These are phyloP conservation scores for Habropoda laboriosa DNA, from an alignment of 1,140 invertebrate species.

Conservation along the genomic window DNA sequence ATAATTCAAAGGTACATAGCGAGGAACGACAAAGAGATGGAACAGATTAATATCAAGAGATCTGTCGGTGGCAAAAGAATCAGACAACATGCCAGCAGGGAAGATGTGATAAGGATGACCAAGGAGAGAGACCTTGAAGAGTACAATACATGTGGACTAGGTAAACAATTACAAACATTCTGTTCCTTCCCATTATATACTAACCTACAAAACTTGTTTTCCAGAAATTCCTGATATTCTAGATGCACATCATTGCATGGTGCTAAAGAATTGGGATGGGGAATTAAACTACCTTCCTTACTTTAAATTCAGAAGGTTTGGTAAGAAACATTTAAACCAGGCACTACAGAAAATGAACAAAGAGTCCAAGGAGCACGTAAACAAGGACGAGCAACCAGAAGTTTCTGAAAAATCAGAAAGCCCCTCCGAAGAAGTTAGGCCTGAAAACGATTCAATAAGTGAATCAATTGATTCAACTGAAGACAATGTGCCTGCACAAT, in stretches of 20 bases:
- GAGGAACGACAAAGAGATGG: conserved; percentile 89
- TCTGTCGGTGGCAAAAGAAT: conserved; percentile 87
- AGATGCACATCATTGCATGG: conserved; percentile 82
- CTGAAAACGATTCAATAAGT: neutral
- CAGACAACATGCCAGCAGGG: conserved; percentile 88
- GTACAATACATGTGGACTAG: conserved; percentile 88
- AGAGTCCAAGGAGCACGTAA: neutral
- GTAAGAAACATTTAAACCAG: conserved; percentile 80
- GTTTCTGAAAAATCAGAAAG: neutral
- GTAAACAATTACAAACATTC: conserved; percentile 74
- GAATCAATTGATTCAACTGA: neutral
- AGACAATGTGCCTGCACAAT: neutral
- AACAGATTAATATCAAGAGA: conserved; percentile 89
- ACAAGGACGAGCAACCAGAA: neutral
- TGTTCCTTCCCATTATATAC: neutral
- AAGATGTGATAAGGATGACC: conserved; percentile 88
- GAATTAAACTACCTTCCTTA: conserved; percentile 85
- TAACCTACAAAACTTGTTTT: conserved; percentile 45
- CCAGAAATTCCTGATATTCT: conserved; percentile 86
- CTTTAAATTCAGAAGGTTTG: conserved; percentile 85
- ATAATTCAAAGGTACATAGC: conserved; percentile 80
- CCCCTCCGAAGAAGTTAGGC: neutral
- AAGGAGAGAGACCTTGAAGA: conserved; percentile 87
- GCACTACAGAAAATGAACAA: conserved; percentile 32
- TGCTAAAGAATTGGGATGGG: conserved; percentile 86